Conservation (phyloP, 2,888 invertebrate species). For the Ormyrus nitidulus region DNA sequence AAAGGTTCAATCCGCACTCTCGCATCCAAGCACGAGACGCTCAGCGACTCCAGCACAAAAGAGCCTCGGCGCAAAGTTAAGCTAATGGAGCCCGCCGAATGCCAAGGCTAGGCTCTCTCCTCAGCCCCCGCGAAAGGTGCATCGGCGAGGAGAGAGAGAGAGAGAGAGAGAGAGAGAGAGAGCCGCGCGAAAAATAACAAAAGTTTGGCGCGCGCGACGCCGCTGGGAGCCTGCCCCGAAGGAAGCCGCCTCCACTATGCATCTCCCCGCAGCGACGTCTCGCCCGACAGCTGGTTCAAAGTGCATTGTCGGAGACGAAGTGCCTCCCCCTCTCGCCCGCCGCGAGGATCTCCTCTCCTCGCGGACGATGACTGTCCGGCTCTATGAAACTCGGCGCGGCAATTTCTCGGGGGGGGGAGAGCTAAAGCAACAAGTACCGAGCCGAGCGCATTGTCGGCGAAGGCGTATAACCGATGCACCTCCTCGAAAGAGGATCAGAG, state of each 20-base stretch:
- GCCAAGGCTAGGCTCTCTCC: slow-evolving; percentile 39
- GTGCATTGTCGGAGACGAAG: slow-evolving; percentile 62
- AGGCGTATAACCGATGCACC: no score
- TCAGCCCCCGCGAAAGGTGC: neutral
- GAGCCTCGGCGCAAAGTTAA: neutral
- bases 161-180: neutral
- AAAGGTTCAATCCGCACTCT: no score
- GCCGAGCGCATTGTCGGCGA: neutral
- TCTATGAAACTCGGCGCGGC: slow-evolving; percentile 23
- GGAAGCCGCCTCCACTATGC: slow-evolving; percentile 5
- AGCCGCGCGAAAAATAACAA: slow-evolving; percentile 27
- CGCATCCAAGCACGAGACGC: no score
- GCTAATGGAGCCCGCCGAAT: slow-evolving; percentile 31
- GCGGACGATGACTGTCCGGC: slow-evolving; percentile 1
- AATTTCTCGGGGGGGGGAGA: slow-evolving; percentile 30
- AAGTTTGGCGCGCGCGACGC: slow-evolving; percentile 31
- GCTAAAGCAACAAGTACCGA: slow-evolving; percentile 44
- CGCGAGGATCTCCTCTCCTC: neutral
- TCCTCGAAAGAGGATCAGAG: neutral
- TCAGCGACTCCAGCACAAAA: no score
- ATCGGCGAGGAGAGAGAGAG: neutral
- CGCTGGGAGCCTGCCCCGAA: neutral
- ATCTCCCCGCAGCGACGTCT: neutral
- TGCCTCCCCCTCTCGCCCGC: slow-evolving; percentile 30
- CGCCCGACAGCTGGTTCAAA: slow-evolving; percentile 64